Evolutionary conservation across 1,140 invertebrate genomes (phyloP).

Genomic region (Asobara japonica): DNA sequence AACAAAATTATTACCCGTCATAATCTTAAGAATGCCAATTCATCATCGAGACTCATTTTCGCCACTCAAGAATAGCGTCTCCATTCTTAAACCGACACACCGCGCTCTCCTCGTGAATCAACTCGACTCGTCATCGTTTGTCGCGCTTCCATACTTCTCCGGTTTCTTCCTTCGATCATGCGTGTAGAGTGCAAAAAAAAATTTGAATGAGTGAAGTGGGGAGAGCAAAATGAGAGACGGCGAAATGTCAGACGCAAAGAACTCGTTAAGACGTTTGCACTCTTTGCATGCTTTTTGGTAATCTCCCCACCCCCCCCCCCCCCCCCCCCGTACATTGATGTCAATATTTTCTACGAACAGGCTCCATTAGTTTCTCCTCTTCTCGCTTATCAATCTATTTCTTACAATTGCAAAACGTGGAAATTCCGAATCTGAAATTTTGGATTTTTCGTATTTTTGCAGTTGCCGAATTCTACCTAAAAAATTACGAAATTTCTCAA

Average conservation of each 20-base stretch:
- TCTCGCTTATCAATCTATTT: constrained; percentile 26
- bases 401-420: too few species aligned
- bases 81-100: not conserved
- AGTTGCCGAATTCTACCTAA: too few species aligned
- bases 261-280: constrained; percentile 56
- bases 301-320: not conserved
- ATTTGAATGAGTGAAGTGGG: not conserved
- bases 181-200: constrained; percentile 11
- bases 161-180: constrained; percentile 11
- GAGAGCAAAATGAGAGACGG: constrained; percentile 34
- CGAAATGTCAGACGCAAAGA: constrained; percentile 37
- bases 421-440: too few species aligned
- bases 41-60: not conserved
- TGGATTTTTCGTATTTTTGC: too few species aligned
- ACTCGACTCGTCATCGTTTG: constrained; percentile 6
- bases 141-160: constrained; percentile 4
- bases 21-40: not conserved
- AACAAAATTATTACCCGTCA: too few species aligned
- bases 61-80: too few species aligned
- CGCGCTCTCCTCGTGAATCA: not conserved
- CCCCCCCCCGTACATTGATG: constrained; percentile 46
- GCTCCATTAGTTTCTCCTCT: constrained; percentile 36
- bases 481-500: too few species aligned
- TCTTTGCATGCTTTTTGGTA: constrained; percentile 39
- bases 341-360: constrained; percentile 55